Percentiles rank a stretch among this genome's conserved stretches.
Evolutionary conservation across 2,797 vertebrate species (phyloP).

Genomic region (Takifugu rubripes): DNA sequence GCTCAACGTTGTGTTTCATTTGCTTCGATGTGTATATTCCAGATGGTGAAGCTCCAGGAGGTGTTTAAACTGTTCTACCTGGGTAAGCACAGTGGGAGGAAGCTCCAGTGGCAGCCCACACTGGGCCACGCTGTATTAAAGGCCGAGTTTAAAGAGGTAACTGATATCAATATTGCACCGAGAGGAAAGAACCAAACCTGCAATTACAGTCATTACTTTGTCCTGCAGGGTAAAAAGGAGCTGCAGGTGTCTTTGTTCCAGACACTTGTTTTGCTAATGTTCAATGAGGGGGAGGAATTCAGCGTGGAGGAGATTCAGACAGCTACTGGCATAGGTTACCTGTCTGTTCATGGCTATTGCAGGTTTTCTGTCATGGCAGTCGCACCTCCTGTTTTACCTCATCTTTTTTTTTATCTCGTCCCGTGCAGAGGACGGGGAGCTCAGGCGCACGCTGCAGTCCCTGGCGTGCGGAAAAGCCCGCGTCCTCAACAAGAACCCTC

Average conservation of each 20-base stretch:
- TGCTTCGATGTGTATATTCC: conserved; percentile 19
- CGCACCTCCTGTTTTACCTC: conserved; percentile 2
- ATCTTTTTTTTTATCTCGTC: conserved; percentile 2
- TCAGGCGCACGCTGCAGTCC: conserved; percentile 92
- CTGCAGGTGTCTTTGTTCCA: conserved; percentile 98
- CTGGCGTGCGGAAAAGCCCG: conserved; percentile 97
- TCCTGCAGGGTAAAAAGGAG: conserved; percentile 92
- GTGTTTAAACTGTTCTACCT: conserved; percentile 99
- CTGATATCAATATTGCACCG: neutral
- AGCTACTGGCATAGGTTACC: conserved; percentile 93
- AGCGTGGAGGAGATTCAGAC: conserved; percentile 95
- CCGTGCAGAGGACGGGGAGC: conserved; percentile 88
- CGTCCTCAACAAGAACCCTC: conserved; percentile 92
- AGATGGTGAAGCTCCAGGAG: conserved; percentile 99
- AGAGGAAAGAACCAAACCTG: neutral
- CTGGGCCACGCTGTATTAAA: conserved; percentile 97
- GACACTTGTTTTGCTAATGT: conserved; percentile 97
- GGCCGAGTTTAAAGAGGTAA: conserved; percentile 97
- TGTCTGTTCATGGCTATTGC: conserved; percentile 6
- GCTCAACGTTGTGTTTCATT: neutral
- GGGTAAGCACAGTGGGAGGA: conserved; percentile 98
- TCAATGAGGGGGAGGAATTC: conserved; percentile 98
- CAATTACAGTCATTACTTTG: conserved; percentile 1
- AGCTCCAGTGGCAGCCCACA: conserved; percentile 98
- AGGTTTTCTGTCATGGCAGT: neutral